Evolutionary conservation across 2,888 invertebrate genomes (phyloP).

Genomic region (Oxystoma pomonae): DNA sequence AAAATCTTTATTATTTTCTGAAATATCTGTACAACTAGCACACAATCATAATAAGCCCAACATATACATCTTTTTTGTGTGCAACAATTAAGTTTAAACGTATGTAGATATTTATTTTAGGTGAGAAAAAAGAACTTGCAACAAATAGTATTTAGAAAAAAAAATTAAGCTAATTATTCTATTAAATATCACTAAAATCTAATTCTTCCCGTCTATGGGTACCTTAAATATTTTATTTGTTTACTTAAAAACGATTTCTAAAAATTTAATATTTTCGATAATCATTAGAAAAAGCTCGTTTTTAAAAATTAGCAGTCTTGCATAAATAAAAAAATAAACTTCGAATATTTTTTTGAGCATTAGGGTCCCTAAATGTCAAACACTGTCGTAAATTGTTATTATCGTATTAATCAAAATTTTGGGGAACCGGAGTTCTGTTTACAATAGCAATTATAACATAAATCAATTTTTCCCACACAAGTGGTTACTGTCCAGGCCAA

Average conservation of each 20-base stretch:
- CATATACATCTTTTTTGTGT: constrained; percentile 25
- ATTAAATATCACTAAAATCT: neutral
- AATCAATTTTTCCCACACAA: no score
- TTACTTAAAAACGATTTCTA: neutral
- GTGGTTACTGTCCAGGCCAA: no score
- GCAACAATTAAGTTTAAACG: constrained; percentile 16
- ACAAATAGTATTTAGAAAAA: constrained; percentile 21
- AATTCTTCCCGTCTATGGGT: neutral
- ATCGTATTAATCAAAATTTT: no score
- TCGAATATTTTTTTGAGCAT: constrained; percentile 11
- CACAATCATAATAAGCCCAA: constrained; percentile 22
- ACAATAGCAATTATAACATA: no score
- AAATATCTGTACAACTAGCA: constrained; percentile 23
- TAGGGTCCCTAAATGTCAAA: constrained; percentile 5
- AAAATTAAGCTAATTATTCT: constrained; percentile 5
- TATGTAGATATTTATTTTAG: constrained; percentile 4
- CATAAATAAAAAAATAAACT: constrained; percentile 22
- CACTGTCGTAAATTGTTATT: neutral
- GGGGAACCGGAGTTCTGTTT: no score
- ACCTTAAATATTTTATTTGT: neutral
- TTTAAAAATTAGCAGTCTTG: constrained; percentile 29
- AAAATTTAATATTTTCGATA: neutral
- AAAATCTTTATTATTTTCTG: constrained; percentile 1
- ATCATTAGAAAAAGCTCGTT: constrained; percentile 25
- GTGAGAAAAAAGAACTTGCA: constrained; percentile 20